These are phyloP conservation scores for Antennarius maculatus DNA, from an alignment of 2,797 vertebrate genomes.

Conservation along the genomic window DNA sequence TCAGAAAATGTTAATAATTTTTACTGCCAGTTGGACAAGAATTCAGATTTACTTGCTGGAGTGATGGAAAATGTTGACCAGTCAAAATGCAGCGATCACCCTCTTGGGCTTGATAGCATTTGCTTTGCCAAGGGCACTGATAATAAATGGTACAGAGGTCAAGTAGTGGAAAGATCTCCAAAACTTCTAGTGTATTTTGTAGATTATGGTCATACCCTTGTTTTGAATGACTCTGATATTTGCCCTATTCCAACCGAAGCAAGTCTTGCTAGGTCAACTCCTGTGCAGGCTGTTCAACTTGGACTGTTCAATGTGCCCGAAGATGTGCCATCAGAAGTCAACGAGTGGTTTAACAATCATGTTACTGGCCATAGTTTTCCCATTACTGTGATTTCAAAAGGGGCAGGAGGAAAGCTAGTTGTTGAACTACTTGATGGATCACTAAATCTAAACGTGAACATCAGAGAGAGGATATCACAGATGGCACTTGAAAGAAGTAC, in stretches of 20 bases:
- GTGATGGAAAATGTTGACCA: conserved; percentile 70
- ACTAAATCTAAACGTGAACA: conserved; percentile 80
- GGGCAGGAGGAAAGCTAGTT: conserved; percentile 81
- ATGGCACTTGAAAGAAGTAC: conserved; percentile 16
- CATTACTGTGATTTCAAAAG: conserved; percentile 83
- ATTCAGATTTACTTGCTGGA: conserved; percentile 71
- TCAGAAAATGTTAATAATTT: conserved; percentile 81
- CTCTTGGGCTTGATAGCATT: conserved; percentile 59
- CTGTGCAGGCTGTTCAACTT: conserved; percentile 88
- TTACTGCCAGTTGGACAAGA: conserved; percentile 88
- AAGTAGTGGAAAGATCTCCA: conserved; percentile 73
- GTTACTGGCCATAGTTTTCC: conserved; percentile 76
- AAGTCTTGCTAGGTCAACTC: conserved; percentile 76
- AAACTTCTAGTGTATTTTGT: conserved; percentile 85
- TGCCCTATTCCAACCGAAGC: conserved; percentile 77
- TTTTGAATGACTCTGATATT: conserved; percentile 75
- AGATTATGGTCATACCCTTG: conserved; percentile 86
- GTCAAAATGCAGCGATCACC: conserved; percentile 39
- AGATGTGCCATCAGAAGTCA: conserved; percentile 77
- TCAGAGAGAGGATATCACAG: conserved; percentile 75
- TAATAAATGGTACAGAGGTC: conserved; percentile 87
- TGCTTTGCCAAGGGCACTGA: conserved; percentile 88
- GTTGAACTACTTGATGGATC: conserved; percentile 85
- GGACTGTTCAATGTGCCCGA: conserved; percentile 80
- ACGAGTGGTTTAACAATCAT: conserved; percentile 84